Conservation (phyloP, 2,113 vertebrate genomes). For the Gymnorhina tibicen region DNA sequence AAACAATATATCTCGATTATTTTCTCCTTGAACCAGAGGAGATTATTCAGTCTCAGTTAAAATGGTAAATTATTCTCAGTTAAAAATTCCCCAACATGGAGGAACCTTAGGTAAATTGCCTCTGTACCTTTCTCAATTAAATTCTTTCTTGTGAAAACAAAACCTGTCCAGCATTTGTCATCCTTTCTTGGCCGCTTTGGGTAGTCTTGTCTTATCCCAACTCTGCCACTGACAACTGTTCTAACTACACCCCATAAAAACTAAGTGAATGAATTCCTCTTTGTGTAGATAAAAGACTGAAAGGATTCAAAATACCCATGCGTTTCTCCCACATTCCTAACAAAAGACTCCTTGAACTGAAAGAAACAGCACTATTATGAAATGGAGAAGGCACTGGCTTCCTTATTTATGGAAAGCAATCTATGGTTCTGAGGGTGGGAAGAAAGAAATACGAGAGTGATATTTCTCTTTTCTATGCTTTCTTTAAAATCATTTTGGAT, state of each 20-base stretch:
- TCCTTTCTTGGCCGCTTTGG: background rate
- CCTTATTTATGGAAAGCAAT: background rate
- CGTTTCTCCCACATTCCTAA: background rate
- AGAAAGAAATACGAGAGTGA: background rate
- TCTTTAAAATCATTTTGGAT: background rate
- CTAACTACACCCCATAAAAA: background rate
- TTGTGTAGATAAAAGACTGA: background rate
- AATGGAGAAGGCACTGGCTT: background rate
- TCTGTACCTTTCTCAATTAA: background rate
- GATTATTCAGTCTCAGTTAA: background rate
- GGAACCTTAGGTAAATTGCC: background rate
- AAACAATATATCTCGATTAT: background rate
- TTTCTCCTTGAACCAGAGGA: background rate
- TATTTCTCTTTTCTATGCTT: background rate
- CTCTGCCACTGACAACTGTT: background rate
- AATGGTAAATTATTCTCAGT: background rate
- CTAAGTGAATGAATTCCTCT: background rate
- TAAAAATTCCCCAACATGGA: background rate
- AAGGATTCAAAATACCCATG: background rate
- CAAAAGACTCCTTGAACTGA: background rate
- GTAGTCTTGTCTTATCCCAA: background rate
- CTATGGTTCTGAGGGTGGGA: background rate
- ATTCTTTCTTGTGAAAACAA: background rate
- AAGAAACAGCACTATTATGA: background rate
- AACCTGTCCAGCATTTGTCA: background rate